phyloP scores from a whole-genome alignment of 1,140 invertebrate species.

The Periplaneta americana region DNA sequence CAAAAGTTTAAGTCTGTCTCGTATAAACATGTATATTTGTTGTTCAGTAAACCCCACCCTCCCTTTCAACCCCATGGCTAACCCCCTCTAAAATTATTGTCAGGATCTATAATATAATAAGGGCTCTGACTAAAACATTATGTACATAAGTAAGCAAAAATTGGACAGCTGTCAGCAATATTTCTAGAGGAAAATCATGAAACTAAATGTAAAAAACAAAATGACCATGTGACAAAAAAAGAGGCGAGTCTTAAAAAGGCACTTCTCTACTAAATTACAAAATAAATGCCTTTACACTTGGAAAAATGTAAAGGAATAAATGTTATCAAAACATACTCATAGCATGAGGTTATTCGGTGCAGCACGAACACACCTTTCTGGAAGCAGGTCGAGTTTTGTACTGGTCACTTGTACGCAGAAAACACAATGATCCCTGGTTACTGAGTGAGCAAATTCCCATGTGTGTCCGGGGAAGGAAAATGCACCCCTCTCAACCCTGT shows the following conservation, averaged over 20 bases:
- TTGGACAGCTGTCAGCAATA: not conserved
- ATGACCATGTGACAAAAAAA: slow-evolving; percentile 1
- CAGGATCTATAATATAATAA: slow-evolving; percentile 2
- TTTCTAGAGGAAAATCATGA: not conserved
- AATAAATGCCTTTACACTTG: slow-evolving; percentile 12
- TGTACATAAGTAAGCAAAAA: slow-evolving; percentile 2
- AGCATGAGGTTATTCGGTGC: slow-evolving; percentile 26
- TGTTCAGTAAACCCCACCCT: not conserved
- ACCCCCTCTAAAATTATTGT: slow-evolving; percentile 13
- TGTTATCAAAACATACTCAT: slow-evolving; percentile 11
- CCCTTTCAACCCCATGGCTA: slow-evolving; percentile 1
- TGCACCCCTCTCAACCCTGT: slow-evolving; percentile 33
- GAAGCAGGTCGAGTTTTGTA: slow-evolving; percentile 26
- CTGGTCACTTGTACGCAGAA: slow-evolving; percentile 46
- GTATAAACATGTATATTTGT: not conserved
- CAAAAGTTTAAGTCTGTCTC: not conserved
- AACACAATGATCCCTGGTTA: slow-evolving; percentile 9
- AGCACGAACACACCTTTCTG: slow-evolving; percentile 22
- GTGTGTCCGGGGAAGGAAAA: slow-evolving; percentile 32
- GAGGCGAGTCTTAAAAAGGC: slow-evolving; percentile 33
- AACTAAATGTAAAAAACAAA: slow-evolving; percentile 28
- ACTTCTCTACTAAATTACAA: slow-evolving; percentile 35
- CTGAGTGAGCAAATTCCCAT: slow-evolving; percentile 25
- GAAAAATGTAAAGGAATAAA: slow-evolving; percentile 4
- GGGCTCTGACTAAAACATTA: not conserved